phyloP scores from a whole-genome alignment of 2,888 invertebrate genomes.

The Tuberolachnus salignus region DNA sequence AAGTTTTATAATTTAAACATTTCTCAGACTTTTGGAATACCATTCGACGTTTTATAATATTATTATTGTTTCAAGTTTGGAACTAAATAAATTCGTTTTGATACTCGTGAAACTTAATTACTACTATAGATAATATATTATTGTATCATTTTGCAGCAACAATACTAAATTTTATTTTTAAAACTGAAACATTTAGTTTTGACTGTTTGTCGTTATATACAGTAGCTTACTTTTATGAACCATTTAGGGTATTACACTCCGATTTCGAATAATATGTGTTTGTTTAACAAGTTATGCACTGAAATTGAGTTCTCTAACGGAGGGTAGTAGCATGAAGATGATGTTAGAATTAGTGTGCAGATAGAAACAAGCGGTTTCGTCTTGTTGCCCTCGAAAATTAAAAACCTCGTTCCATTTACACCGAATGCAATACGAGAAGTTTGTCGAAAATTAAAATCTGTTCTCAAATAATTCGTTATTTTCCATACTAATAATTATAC shows the following conservation, averaged over 20 bases:
- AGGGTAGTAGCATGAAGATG: neutral
- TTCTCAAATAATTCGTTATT: no score
- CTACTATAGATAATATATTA: neutral
- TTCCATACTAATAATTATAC: no score
- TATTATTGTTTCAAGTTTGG: neutral
- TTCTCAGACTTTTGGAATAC: no score
- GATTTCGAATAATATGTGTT: neutral
- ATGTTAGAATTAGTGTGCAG: slow-evolving; percentile 21
- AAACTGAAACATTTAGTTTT: slow-evolving; percentile 16
- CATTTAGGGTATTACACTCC: slow-evolving; percentile 10
- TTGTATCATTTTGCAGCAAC: no score
- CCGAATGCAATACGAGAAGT: neutral
- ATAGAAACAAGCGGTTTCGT: slow-evolving; percentile 3
- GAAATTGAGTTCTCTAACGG: neutral
- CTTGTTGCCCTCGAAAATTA: slow-evolving; percentile 1
- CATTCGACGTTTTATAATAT: no score
- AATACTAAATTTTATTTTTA: slow-evolving; percentile 8
- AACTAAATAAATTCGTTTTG: slow-evolving; percentile 3
- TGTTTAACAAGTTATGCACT: neutral
- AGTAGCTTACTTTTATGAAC: slow-evolving; percentile 11
- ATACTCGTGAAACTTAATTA: slow-evolving; percentile 18
- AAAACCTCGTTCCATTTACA: neutral
- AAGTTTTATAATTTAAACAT: no score
- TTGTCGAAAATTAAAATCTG: slow-evolving; percentile 10
- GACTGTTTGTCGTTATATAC: neutral